phyloP scores from a whole-genome alignment of 2,113 vertebrate genomes.

The Stigmatopora nigra region DNA sequence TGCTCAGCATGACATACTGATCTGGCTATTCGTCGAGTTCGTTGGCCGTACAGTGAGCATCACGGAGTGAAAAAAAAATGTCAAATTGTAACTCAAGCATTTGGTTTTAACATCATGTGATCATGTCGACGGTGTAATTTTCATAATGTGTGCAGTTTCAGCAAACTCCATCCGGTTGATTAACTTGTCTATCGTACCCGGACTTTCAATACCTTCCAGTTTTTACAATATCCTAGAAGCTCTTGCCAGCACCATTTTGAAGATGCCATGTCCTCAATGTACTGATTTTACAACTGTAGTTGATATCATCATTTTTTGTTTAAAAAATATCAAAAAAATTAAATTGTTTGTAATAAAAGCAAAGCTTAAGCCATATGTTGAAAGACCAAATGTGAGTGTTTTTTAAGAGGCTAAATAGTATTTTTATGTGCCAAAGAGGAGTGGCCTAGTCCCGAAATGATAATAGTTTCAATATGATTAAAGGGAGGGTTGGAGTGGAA shows the following conservation, averaged over 20 bases:
- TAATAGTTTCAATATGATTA: too few species aligned
- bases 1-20: slow-evolving; percentile 6
- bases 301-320: slow-evolving; percentile 58
- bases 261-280: slow-evolving; percentile 23
- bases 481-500: too few species aligned
- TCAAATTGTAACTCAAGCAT: slow-evolving; percentile 19
- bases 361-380: slow-evolving; percentile 70
- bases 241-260: slow-evolving; percentile 18
- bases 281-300: slow-evolving; percentile 44
- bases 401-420: too few species aligned
- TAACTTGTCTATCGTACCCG: slow-evolving; percentile 29
- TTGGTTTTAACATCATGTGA: slow-evolving; percentile 10
- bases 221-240: slow-evolving; percentile 26
- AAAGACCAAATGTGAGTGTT: slow-evolving; percentile 41
- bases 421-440: neutral
- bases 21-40: slow-evolving; percentile 34
- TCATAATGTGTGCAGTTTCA: slow-evolving; percentile 15
- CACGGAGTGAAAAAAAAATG: neutral
- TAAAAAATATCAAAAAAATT: slow-evolving; percentile 3
- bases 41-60: slow-evolving; percentile 21
- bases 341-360: slow-evolving; percentile 65
- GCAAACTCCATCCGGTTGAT: slow-evolving; percentile 36
- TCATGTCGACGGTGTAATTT: slow-evolving; percentile 13
- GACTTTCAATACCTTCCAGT: slow-evolving; percentile 19
- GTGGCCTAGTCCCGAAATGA: too few species aligned